These are phyloP conservation scores for Myiotriccus ornatus DNA, from an alignment of 2,797 vertebrate species.

Conservation along the genomic window DNA sequence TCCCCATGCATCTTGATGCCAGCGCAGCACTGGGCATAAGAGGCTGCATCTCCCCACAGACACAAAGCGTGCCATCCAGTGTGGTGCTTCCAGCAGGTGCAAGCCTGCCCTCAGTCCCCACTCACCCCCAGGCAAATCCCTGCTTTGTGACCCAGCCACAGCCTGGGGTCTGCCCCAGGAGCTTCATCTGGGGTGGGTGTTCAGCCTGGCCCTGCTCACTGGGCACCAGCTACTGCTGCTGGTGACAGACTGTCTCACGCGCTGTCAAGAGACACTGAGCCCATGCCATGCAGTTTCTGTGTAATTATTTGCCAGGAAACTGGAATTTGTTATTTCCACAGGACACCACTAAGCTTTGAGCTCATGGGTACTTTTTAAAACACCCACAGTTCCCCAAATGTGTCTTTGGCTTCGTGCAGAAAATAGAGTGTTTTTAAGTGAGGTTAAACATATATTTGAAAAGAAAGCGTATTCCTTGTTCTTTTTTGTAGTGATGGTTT, in stretches of 20 bases:
- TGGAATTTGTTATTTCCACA: not conserved
- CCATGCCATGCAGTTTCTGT: not conserved
- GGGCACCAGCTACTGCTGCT: not conserved
- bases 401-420: not conserved
- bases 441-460: not conserved
- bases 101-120: not conserved
- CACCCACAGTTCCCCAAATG: not conserved
- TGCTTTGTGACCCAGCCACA: not conserved
- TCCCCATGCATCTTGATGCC: not conserved
- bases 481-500: not conserved
- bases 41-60: not conserved
- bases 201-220: not conserved
- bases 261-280: not conserved
- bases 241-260: conserved; percentile 1
- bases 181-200: not conserved
- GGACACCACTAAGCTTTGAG: not conserved
- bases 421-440: not conserved
- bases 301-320: not conserved
- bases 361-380: not conserved
- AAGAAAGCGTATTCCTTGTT: not conserved
- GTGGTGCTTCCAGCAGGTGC: not conserved
- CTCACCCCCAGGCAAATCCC: not conserved
- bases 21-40: fast-evolving
- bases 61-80: not conserved
- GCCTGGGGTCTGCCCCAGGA: not conserved